phyloP scores from a whole-genome alignment of 2,113 vertebrate genomes.

The Equus quagga region DNA sequence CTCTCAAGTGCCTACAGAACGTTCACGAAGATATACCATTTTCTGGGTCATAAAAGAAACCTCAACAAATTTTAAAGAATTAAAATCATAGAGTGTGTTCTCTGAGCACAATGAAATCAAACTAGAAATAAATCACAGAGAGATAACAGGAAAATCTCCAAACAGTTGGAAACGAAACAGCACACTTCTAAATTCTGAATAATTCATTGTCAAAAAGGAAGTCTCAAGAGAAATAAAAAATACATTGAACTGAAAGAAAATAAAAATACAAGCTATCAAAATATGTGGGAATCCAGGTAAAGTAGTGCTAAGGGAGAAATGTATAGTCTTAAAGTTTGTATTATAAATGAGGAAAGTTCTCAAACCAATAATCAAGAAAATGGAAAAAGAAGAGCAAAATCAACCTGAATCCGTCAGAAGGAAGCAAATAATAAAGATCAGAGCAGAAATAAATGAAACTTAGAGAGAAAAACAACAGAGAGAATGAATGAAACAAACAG shows the following conservation, averaged over 20 bases:
- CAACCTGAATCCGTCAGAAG: not conserved
- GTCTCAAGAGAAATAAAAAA: not conserved
- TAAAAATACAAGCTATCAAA: not conserved
- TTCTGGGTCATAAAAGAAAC: not conserved
- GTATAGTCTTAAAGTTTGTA: too few relatives aligned
- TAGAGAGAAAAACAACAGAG: not conserved
- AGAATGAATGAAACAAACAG: not conserved
- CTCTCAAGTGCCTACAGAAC: not conserved
- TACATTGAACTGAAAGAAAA: not conserved
- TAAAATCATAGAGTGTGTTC: not conserved
- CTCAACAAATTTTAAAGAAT: not conserved
- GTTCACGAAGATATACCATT: not conserved
- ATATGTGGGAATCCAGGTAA: not conserved
- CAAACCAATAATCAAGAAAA: not conserved
- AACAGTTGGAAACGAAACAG: not conserved
- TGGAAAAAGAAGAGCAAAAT: not conserved
- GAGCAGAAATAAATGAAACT: not conserved
- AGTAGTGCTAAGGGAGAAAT: not conserved
- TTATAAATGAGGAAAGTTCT: not conserved
- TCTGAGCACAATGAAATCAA: not conserved
- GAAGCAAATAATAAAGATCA: constrained; percentile 1
- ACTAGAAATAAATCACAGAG: not conserved
- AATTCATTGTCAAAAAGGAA: not conserved
- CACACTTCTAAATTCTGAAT: not conserved
- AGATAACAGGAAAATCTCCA: not conserved